Evolutionary conservation across 2,888 invertebrate species (phyloP).

Genomic region (Spodoptera exigua): DNA sequence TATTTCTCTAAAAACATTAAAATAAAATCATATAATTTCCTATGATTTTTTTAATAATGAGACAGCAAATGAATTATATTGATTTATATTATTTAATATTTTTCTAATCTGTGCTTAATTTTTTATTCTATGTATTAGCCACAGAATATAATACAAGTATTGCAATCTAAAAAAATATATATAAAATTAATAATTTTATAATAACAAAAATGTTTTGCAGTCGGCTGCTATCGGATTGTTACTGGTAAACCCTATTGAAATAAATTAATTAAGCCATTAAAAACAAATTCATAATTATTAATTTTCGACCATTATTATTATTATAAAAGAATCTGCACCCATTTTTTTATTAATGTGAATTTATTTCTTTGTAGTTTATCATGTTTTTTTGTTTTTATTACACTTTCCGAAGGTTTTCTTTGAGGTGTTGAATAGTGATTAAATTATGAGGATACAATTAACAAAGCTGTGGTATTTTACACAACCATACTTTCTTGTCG

Average conservation of each 20-base stretch:
- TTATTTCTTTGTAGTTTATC: slow-evolving; percentile 54
- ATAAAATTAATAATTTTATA: slow-evolving; percentile 73
- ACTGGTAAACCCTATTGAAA: slow-evolving; percentile 89
- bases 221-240: slow-evolving; percentile 93
- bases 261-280: slow-evolving; percentile 67
- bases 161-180: slow-evolving; percentile 68
- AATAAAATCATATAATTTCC: no score
- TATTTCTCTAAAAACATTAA: no score
- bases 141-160: slow-evolving; percentile 54
- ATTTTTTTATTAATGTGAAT: slow-evolving; percentile 40
- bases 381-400: slow-evolving; percentile 33
- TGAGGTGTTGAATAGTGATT: neutral
- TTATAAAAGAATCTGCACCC: slow-evolving; percentile 57
- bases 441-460: neutral
- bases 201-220: slow-evolving; percentile 89
- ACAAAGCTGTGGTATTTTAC: no score
- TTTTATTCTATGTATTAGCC: slow-evolving; percentile 50
- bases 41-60: slow-evolving; percentile 42
- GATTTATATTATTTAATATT: slow-evolving; percentile 35
- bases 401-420: slow-evolving; percentile 45
- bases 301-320: slow-evolving; percentile 65
- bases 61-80: slow-evolving; percentile 29
- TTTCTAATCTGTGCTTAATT: slow-evolving; percentile 51
- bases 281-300: slow-evolving; percentile 65
- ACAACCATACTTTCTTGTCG: no score